phyloP scores from a whole-genome alignment of 2,888 invertebrate genomes.

The Antheraea assamensis region DNA sequence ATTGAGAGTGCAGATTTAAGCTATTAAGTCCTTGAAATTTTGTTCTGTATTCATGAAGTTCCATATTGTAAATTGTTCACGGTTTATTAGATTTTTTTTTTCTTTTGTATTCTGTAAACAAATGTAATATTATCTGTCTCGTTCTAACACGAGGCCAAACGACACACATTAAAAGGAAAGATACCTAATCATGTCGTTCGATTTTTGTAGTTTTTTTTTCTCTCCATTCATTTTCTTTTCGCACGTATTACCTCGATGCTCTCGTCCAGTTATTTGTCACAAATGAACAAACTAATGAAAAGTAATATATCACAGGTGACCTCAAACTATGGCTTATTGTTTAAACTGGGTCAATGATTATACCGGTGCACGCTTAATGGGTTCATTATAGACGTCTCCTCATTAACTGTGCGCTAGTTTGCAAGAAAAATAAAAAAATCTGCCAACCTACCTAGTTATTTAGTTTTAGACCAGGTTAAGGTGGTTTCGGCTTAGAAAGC shows the following conservation, averaged over 20 bases:
- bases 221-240: neutral
- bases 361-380: neutral
- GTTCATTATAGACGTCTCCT: neutral
- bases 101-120: too few species aligned
- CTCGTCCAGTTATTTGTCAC: constrained; percentile 18
- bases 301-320: constrained; percentile 5
- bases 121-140: neutral
- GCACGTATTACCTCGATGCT: neutral
- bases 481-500: too few species aligned
- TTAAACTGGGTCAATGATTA: constrained; percentile 14
- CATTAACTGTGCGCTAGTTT: neutral
- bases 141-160: neutral
- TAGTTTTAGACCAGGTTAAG: too few species aligned
- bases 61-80: too few species aligned
- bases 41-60: too few species aligned
- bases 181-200: neutral
- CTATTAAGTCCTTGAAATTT: too few species aligned
- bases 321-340: constrained; percentile 9
- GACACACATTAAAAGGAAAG: neutral
- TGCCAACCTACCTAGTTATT: neutral
- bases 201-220: neutral
- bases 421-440: neutral
- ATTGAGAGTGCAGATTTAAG: too few species aligned
- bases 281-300: constrained; percentile 20
- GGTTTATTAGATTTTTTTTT: too few species aligned